Evolutionary conservation across 2,888 invertebrate species (phyloP).

Genomic region (Pyrocoelia pectoralis): DNA sequence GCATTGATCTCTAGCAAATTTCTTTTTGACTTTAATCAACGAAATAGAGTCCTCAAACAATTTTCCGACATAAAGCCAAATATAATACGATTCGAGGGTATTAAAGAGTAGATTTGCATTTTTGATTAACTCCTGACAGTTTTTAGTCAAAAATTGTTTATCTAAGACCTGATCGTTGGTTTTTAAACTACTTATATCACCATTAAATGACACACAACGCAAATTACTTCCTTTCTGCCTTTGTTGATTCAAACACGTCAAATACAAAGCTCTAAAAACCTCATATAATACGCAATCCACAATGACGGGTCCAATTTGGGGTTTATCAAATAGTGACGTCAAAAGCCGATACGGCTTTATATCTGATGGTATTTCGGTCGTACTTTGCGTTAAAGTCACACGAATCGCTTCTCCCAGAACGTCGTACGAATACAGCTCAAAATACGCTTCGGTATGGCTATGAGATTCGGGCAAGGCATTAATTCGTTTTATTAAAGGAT

Average conservation of each 20-base stretch:
- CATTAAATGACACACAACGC: constrained; percentile 58
- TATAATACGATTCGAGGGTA: constrained; percentile 83
- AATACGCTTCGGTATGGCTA: constrained; percentile 64
- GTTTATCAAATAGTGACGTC: constrained; percentile 84
- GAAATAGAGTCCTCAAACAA: constrained; percentile 64
- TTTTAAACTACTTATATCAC: constrained; percentile 56
- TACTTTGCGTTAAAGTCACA: constrained; percentile 66
- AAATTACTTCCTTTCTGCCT: constrained; percentile 51
- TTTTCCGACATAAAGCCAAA: constrained; percentile 82
- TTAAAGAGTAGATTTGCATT: constrained; percentile 85
- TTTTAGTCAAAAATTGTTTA: constrained; percentile 56
- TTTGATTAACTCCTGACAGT: constrained; percentile 76
- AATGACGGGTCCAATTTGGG: constrained; percentile 83
- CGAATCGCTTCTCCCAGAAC: constrained; percentile 72
- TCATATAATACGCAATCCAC: constrained; percentile 80
- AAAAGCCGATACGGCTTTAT: constrained; percentile 79
- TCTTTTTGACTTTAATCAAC: constrained; percentile 49
- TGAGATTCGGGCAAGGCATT: constrained; percentile 50
- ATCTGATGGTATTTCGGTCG: constrained; percentile 64
- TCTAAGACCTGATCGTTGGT: constrained; percentile 47
- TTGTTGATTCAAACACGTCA: constrained; percentile 62
- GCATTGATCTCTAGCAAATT: constrained; percentile 47
- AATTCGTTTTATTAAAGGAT: constrained; percentile 51
- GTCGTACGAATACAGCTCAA: constrained; percentile 70
- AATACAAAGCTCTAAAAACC: constrained; percentile 72